Evolutionary conservation across 2,113 vertebrate species (phyloP).

Genomic region (Greenwoodochromis staneri): DNA sequence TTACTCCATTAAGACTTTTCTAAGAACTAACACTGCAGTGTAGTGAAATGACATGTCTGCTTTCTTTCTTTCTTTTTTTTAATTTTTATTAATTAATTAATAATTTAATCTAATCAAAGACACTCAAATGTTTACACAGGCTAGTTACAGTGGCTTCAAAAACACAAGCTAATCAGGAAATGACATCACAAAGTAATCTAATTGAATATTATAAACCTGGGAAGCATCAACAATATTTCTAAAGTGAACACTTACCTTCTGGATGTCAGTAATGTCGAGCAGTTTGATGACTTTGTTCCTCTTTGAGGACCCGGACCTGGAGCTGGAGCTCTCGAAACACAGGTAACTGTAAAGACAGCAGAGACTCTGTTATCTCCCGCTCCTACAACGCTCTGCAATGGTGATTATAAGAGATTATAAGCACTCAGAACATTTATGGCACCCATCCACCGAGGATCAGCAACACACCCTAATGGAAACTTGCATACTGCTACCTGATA

Average conservation of each 20-base stretch:
- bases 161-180: neutral
- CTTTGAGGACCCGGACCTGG: conserved; percentile 88
- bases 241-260: conserved; percentile 73
- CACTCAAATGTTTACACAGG: neutral
- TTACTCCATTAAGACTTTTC: neutral
- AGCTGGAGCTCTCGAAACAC: conserved; percentile 91
- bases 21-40: neutral
- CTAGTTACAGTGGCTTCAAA: neutral
- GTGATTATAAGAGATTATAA: neutral
- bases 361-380: neutral
- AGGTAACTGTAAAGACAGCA: conserved; percentile 73
- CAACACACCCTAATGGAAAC: neutral
- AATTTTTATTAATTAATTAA: neutral
- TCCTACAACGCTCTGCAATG: neutral
- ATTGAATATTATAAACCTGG: neutral
- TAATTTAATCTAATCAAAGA: neutral
- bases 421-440: neutral
- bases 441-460: neutral
- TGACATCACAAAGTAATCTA: neutral
- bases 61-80: neutral
- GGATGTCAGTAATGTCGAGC: conserved; percentile 87
- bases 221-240: neutral
- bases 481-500: neutral
- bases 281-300: conserved; percentile 96
- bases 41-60: neutral